Conservation (phyloP, 1,140 invertebrate genomes). For the Steinernema khuongi region DNA sequence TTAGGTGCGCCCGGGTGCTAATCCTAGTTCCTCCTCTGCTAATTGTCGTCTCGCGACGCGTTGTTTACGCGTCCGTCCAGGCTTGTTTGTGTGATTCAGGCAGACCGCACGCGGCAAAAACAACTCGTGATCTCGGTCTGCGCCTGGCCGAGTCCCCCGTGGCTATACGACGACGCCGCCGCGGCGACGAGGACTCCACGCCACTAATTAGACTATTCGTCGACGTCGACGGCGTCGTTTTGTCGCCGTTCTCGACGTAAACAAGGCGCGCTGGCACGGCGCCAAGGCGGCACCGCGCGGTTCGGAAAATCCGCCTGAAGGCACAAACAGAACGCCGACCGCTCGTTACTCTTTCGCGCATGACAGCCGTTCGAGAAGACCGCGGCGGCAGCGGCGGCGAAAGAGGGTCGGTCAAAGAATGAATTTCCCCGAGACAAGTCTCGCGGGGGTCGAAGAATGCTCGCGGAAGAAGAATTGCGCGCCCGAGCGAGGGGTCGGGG, state of each 20-base stretch:
- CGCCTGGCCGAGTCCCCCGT: not conserved
- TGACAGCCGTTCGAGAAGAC: not conserved
- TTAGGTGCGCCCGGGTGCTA: not conserved
- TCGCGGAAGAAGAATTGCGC: too few relatives aligned
- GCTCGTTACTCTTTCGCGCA: conserved; percentile 16
- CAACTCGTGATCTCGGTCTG: not conserved
- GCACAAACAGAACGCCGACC: conserved; percentile 12
- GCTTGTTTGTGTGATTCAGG: not conserved
- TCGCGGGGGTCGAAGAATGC: too few relatives aligned
- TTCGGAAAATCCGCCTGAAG: not conserved
- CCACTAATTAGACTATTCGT: conserved; percentile 9
- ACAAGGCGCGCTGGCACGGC: conserved; percentile 2
- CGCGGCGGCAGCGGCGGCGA: not conserved
- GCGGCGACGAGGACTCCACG: not conserved
- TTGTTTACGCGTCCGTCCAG: not conserved
- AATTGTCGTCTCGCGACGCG: not conserved
- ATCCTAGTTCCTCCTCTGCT: not conserved
- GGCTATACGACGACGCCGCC: not conserved
- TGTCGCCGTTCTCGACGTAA: conserved; percentile 10
- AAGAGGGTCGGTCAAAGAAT: conserved; percentile 14
- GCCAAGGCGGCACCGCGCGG: conserved; percentile 5
- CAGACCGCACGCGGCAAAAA: conserved; percentile 1
- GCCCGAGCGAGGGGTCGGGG: too few relatives aligned
- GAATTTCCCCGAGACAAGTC: conserved; percentile 2
- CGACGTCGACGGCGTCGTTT: too few relatives aligned